Percentiles rank a stretch among this genome's conserved stretches.
Conservation (phyloP, 2,888 invertebrate species). For the Andrena haemorrhoa region DNA sequence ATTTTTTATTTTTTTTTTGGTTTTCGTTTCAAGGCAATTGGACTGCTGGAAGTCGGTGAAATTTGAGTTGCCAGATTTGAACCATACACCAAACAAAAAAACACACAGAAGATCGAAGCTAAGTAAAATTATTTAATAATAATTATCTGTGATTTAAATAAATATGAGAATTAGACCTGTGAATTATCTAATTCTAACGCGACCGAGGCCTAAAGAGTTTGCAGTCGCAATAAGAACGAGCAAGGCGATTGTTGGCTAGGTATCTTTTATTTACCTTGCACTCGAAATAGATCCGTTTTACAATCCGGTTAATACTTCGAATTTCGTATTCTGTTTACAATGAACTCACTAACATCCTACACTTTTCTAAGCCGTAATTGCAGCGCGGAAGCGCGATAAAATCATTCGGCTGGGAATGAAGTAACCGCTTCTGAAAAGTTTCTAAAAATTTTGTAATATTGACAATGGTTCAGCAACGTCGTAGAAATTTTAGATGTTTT, state of each 20-base stretch:
- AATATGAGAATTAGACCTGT: background rate
- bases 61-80: too few relatives aligned
- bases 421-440: too few relatives aligned
- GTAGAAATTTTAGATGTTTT: too few relatives aligned
- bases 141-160: too few relatives aligned
- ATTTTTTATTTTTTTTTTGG: too few relatives aligned
- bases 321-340: conserved; percentile 24
- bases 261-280: conserved; percentile 42
- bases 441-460: too few relatives aligned
- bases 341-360: conserved; percentile 1
- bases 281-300: conserved; percentile 45
- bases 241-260: conserved; percentile 1
- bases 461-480: too few relatives aligned
- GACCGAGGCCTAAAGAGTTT: background rate
- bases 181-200: background rate
- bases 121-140: background rate
- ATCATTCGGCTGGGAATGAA: background rate
- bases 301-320: conserved; percentile 34
- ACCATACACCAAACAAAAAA: too few relatives aligned
- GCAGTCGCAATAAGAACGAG: conserved; percentile 3
- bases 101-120: too few relatives aligned
- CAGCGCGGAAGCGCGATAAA: conserved; percentile 36
- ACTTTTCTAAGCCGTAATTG: conserved; percentile 14
- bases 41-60: too few relatives aligned
- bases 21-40: too few relatives aligned